These are phyloP conservation scores for Oedothorax gibbosus DNA, from an alignment of 1,140 invertebrate genomes.

Conservation along the genomic window DNA sequence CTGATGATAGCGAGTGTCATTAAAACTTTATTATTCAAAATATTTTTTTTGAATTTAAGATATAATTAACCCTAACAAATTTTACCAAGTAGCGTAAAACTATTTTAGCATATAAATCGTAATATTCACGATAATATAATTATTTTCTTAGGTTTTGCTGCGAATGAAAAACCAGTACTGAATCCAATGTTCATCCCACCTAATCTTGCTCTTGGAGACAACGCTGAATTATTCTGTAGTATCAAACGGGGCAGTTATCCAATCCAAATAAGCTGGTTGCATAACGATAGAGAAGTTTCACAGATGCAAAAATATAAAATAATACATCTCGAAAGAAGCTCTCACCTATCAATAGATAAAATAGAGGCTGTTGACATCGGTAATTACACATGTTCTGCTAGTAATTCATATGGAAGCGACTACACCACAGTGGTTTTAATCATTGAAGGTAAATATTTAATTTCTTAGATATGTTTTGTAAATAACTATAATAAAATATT, in stretches of 20 bases:
- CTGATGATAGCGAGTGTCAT: no score
- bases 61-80: no score
- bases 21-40: no score
- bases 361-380: conserved; percentile 5
- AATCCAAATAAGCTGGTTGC: conserved; percentile 22
- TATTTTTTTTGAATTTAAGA: no score
- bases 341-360: conserved; percentile 20
- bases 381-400: conserved; percentile 39
- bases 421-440: neutral
- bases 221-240: conserved; percentile 7
- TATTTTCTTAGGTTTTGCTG: neutral
- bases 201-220: conserved; percentile 36
- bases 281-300: conserved; percentile 5
- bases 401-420: conserved; percentile 15
- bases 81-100: no score
- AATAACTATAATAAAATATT: no score
- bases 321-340: neutral
- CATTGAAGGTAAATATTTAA: conserved; percentile 8
- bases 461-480: no score
- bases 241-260: conserved; percentile 46
- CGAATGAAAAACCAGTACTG: conserved; percentile 3
- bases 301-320: conserved; percentile 14
- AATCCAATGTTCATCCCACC: conserved; percentile 29
- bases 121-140: no score
- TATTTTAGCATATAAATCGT: no score